Evolutionary conservation across 1,140 invertebrate species (phyloP).

Genomic region (Ceratitis capitata): DNA sequence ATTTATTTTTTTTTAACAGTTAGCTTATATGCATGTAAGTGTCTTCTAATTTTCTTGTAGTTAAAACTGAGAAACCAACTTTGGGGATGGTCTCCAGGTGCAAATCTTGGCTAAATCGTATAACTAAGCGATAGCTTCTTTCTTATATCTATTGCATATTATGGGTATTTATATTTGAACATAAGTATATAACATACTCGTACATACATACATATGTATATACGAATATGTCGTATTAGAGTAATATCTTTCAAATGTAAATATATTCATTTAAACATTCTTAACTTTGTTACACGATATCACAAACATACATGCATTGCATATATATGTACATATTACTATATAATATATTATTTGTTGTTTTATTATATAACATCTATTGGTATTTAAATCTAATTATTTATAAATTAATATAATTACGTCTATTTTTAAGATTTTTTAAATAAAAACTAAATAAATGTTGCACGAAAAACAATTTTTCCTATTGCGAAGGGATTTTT

Average conservation of each 20-base stretch:
- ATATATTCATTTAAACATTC: constrained; percentile 17
- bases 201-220: no score
- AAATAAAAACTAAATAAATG: not conserved
- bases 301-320: not conserved
- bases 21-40: no score
- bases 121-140: no score
- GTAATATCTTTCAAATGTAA: not conserved
- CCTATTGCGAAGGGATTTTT: not conserved
- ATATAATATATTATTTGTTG: not conserved
- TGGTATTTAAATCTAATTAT: constrained; percentile 21
- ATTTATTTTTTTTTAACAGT: no score
- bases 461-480: not conserved
- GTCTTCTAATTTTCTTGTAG: no score
- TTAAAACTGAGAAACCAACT: no score
- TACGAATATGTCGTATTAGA: not conserved
- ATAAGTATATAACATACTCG: no score
- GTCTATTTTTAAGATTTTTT: not conserved
- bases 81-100: no score
- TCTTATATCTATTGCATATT: no score
- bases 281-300: not conserved
- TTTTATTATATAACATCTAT: not conserved
- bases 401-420: constrained; percentile 31
- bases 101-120: no score
- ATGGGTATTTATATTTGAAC: no score
- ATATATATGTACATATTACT: not conserved